A percentile compares a stretch with the other conserved stretches of the same genome.
phyloP scores from a whole-genome alignment of 2,113 vertebrate genomes.

The Dipodomys spectabilis region DNA sequence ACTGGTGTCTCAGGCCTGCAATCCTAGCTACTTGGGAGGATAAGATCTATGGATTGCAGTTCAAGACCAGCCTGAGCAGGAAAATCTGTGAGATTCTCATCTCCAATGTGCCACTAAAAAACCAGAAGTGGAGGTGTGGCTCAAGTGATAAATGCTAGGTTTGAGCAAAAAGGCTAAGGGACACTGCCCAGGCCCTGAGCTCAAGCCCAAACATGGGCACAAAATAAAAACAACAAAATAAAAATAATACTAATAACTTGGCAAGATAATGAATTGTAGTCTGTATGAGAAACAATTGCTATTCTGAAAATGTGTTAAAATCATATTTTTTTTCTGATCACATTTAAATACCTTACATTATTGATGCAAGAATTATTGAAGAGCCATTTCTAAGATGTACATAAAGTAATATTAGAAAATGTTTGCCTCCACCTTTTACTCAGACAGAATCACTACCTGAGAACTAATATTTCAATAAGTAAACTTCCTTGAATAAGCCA shows the following conservation, averaged over 20 bases:
- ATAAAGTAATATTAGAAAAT: neutral
- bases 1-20: too few relatives aligned
- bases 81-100: too few relatives aligned
- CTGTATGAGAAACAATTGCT: neutral
- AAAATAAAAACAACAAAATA: too few relatives aligned
- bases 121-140: too few relatives aligned
- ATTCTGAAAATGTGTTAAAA: constrained; percentile 42
- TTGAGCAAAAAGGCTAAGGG: too few relatives aligned
- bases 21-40: too few relatives aligned
- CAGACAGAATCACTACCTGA: neutral
- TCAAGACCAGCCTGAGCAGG: too few relatives aligned
- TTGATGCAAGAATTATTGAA: neutral
- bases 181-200: too few relatives aligned
- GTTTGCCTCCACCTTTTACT: neutral
- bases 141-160: too few relatives aligned
- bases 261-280: neutral
- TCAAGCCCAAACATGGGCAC: too few relatives aligned
- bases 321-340: neutral
- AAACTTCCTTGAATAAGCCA: neutral
- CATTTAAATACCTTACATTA: neutral
- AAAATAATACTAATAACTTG: neutral
- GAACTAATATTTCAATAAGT: constrained; percentile 12
- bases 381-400: neutral
- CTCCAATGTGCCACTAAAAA: too few relatives aligned
- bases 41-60: too few relatives aligned